Percentiles rank a stretch among this genome's conserved stretches.
phyloP scores from a whole-genome alignment of 2,113 vertebrate species.

The Anthoscopus minutus region DNA sequence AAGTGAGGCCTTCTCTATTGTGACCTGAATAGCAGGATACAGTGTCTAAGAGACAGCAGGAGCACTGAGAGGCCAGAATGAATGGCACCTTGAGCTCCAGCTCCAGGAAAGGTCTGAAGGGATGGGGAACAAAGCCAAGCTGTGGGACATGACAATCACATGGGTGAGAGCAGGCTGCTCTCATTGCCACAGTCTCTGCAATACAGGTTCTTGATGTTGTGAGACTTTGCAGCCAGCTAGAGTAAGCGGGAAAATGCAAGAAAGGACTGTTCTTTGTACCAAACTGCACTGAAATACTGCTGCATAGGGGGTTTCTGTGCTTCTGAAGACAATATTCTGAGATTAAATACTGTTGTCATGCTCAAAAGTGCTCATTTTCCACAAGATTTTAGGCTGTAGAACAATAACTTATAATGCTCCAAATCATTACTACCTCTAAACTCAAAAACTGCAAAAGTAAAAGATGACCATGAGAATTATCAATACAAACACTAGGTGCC shows the following conservation, averaged over 20 bases:
- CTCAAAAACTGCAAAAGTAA: not conserved
- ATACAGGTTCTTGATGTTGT: not conserved
- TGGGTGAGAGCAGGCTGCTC: not conserved
- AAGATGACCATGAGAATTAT: not conserved
- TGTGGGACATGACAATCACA: not conserved
- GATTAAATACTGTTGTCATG: not conserved
- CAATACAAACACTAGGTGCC: not conserved
- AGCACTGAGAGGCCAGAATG: not conserved
- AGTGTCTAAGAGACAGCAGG: not conserved
- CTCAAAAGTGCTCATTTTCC: not conserved
- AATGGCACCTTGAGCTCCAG: not conserved
- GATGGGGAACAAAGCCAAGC: not conserved
- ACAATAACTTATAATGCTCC: not conserved
- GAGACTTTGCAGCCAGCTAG: not conserved
- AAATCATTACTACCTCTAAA: not conserved
- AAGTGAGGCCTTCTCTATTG: not conserved
- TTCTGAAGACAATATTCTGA: not conserved
- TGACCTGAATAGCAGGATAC: not conserved
- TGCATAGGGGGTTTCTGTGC: not conserved
- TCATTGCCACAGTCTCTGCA: not conserved
- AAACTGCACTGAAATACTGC: fast-evolving
- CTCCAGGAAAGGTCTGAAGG: not conserved
- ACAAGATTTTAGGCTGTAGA: not conserved
- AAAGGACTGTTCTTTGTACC: not conserved
- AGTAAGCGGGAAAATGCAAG: not conserved